These are phyloP conservation scores for Alectoris magna DNA, from an alignment of 2,797 vertebrate species.

Conservation along the genomic window DNA sequence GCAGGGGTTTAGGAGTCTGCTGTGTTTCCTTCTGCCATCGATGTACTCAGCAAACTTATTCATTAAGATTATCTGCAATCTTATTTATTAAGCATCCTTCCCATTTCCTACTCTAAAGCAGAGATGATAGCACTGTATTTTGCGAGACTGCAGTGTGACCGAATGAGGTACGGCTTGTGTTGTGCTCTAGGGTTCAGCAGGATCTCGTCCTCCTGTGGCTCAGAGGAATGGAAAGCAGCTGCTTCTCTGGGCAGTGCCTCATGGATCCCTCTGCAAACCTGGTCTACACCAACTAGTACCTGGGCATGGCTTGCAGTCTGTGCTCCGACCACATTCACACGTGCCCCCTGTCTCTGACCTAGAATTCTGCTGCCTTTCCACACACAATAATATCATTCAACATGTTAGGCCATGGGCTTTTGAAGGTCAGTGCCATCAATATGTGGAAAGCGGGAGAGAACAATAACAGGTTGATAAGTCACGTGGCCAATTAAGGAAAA, in stretches of 20 bases:
- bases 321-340: neutral
- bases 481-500: slow-evolving; percentile 62
- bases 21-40: neutral
- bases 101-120: neutral
- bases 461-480: slow-evolving; percentile 65
- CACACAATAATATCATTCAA: slow-evolving; percentile 30
- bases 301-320: neutral
- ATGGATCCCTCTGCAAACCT: neutral
- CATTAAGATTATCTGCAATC: too few species aligned
- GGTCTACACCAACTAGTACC: neutral
- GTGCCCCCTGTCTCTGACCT: neutral
- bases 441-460: slow-evolving; percentile 48
- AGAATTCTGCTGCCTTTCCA: slow-evolving; percentile 41
- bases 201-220: rapidly evolving
- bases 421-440: slow-evolving; percentile 59
- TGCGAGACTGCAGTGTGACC: neutral
- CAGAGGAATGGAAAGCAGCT: neutral
- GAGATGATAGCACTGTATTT: neutral
- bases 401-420: slow-evolving; percentile 38
- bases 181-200: rapidly evolving
- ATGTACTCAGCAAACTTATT: neutral
- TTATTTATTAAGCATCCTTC: neutral
- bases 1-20: neutral
- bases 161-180: neutral
- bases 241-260: neutral